Base-by-base conservation (phyloP, 2,888 invertebrate genomes). In the Cacoxenus indagator region DNA sequence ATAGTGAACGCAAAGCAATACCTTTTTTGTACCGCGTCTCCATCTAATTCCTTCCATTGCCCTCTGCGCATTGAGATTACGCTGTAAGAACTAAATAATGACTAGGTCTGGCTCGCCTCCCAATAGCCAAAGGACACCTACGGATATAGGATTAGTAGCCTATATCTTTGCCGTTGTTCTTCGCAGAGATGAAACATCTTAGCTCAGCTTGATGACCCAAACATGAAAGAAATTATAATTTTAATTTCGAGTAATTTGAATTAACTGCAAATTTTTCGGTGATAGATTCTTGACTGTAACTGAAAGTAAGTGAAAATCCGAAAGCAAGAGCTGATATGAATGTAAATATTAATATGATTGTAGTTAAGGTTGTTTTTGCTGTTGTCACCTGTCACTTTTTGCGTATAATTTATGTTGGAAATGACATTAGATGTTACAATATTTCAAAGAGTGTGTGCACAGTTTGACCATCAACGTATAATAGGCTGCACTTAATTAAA, bases 331-430 rank as follows among this genome's bases (percentile, higher is more conserved):
- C 9, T 4, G 14, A 14, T 5, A 29, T 14, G 2, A 45, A 27
- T 27, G 48, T n/a, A 48, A 5, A 46, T 43, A 43, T 43, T 2
- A 9, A 43, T 19, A 26, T 22, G 4, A 22, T 9, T 55, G 8
- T 55, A 22, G 22, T 55, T 5, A n/a, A 22, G 0, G 24, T 11
- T 22, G 29, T 59, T 31, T 29, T 59, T 59, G 59, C 17, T 29
- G 59, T 59, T 29, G n/a, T 19, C 14, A 29, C 6, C 27, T 74
- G 76, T 75, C 77, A 76, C 66, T 8, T 43, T 74, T 65, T 73
- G 75, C 75, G 54, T 70, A 55, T 68, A 82, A 82, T 81, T 77
- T 76, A 82, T 82, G 78, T 75, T 75, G 70, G 74, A 71, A 70
- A 70, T 78, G 82, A 67, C 80, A 82, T 78, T 77, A 68, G 68